phyloP scores from a whole-genome alignment of 2,888 invertebrate species.

The Drosophila fungiperda region DNA sequence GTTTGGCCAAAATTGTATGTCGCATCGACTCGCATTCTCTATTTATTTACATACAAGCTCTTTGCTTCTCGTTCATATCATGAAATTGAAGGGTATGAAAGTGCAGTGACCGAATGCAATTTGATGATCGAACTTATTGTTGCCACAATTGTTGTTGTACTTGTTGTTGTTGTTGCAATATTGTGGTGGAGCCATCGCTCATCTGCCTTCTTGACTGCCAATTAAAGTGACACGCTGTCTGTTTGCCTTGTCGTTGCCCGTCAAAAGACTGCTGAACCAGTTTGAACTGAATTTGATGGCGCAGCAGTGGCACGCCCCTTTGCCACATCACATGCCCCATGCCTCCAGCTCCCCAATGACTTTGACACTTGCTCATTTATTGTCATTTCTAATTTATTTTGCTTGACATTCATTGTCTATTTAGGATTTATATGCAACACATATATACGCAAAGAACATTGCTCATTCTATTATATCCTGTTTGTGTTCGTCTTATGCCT shows the following conservation, averaged over 20 bases:
- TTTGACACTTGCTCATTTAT: conserved; percentile 75
- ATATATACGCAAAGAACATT: conserved; percentile 22
- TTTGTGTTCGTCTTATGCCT: conserved; percentile 33
- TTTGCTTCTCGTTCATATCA: not conserved
- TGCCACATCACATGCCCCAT: not conserved
- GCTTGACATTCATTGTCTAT: conserved; percentile 78
- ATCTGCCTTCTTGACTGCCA: conserved; percentile 60
- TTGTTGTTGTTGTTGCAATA: conserved; percentile 11
- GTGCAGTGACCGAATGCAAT: conserved; percentile 36
- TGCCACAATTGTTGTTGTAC: conserved; percentile 8
- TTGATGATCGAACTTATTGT: conserved; percentile 25
- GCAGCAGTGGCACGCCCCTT: conserved; percentile 4
- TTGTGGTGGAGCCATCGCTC: conserved; percentile 36
- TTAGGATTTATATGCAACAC: conserved; percentile 76
- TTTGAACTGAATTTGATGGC: conserved; percentile 30
- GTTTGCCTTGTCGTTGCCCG: conserved; percentile 65
- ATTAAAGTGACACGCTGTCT: conserved; percentile 67
- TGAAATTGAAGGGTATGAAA: conserved; percentile 11
- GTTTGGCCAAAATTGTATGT: conserved; percentile 25
- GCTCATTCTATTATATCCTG: conserved; percentile 43
- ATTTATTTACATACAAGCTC: not conserved
- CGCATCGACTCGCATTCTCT: not conserved
- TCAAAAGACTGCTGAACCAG: conserved; percentile 52
- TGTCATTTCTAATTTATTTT: conserved; percentile 80
- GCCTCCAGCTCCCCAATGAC: conserved; percentile 22